Percentiles rank a stretch among this genome's conserved stretches.
phyloP scores from a whole-genome alignment of 2,797 vertebrate species.

The Oryzias sinensis region DNA sequence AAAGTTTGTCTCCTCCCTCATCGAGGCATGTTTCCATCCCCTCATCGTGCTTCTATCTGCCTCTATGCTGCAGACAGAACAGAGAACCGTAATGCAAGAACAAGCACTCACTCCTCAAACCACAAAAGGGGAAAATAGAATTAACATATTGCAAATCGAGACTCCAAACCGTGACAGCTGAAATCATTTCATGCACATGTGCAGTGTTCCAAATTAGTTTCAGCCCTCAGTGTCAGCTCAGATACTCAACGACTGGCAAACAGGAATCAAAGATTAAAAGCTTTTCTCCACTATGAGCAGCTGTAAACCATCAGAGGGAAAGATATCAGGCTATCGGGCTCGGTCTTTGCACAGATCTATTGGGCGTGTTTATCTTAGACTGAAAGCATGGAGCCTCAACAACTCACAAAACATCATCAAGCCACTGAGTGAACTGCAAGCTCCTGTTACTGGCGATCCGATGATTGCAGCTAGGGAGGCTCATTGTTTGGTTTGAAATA shows the following conservation, averaged over 20 bases:
- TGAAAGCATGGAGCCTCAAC: not conserved
- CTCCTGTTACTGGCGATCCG: no score
- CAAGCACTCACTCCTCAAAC: conserved; percentile 5
- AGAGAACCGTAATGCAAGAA: conserved; percentile 2
- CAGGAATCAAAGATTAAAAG: conserved; percentile 1
- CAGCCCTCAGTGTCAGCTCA: conserved; percentile 4
- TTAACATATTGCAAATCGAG: conserved; percentile 10
- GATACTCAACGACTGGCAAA: conserved; percentile 21
- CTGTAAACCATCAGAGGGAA: not conserved
- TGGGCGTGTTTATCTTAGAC: not conserved
- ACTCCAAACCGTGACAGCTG: not conserved
- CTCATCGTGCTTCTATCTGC: not conserved
- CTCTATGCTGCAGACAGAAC: not conserved
- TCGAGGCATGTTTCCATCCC: conserved; percentile 1
- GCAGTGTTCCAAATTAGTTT: conserved; percentile 9
- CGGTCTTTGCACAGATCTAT: conserved; percentile 8
- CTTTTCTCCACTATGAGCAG: not conserved
- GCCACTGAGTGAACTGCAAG: not conserved
- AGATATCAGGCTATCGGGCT: not conserved
- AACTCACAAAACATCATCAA: not conserved
- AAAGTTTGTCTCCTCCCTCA: conserved; percentile 25
- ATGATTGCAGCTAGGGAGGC: no score
- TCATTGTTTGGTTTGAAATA: no score
- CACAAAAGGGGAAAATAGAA: conserved; percentile 17
- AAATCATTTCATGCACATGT: conserved; percentile 3